phyloP scores from a whole-genome alignment of 2,888 invertebrate genomes.

The Priocnemis perturbator region DNA sequence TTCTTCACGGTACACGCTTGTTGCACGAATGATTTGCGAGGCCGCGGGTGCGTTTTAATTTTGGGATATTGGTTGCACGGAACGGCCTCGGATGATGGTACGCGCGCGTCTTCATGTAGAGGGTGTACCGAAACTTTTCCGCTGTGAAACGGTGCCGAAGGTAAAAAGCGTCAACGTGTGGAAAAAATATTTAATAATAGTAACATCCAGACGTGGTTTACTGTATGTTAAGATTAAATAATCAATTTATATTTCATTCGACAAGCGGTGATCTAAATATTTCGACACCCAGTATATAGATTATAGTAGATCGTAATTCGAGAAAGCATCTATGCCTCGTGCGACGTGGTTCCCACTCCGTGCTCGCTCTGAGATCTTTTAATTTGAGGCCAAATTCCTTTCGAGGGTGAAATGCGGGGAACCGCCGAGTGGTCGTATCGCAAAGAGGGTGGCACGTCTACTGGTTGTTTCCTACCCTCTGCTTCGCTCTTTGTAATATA shows the following conservation, averaged over 20 bases:
- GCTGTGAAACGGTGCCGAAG: constrained; percentile 10
- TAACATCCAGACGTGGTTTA: not conserved
- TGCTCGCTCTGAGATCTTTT: constrained; percentile 71
- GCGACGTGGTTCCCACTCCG: constrained; percentile 62
- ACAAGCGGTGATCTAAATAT: not conserved
- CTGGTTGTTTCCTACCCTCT: constrained; percentile 60
- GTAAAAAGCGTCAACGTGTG: not conserved
- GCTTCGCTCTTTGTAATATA: constrained; percentile 6
- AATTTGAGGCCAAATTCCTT: constrained; percentile 74
- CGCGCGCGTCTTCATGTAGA: constrained; percentile 33
- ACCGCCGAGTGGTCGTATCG: constrained; percentile 67
- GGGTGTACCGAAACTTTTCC: constrained; percentile 35
- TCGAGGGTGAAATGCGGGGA: constrained; percentile 70
- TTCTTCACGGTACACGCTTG: constrained; percentile 44
- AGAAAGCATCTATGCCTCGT: constrained; percentile 58
- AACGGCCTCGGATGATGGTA: constrained; percentile 50
- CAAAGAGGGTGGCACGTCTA: constrained; percentile 62
- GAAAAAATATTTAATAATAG: not conserved
- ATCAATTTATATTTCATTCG: not conserved
- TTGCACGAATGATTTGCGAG: constrained; percentile 63
- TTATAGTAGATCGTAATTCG: constrained; percentile 55
- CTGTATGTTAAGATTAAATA: not conserved
- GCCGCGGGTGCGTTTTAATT: constrained; percentile 61
- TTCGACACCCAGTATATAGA: constrained; percentile 50
- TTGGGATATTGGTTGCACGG: constrained; percentile 64